Evolutionary conservation across 2,888 invertebrate genomes (phyloP), one percentile per base, ranked within the genome.

Genomic region (Meiosimyza platycephala): DNA sequence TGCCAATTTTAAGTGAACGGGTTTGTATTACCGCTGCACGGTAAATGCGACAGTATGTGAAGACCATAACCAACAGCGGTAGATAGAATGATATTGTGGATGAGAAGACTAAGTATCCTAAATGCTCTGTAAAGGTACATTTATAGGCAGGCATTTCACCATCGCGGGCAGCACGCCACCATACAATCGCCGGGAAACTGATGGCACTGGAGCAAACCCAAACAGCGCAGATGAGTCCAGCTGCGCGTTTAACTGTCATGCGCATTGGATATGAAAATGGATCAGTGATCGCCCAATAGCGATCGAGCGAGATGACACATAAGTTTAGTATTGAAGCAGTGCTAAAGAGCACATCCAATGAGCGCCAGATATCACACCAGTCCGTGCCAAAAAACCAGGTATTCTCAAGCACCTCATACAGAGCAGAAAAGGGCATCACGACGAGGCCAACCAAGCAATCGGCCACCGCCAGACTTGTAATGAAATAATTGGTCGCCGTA

Each of bases 281-380:
- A 88, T 99, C 98, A 15, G 97, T 98, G 76, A 99, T 99, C 62
- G 99, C 99, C 98, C 98, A 98, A 88, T 99, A 99, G 18, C 98
- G 92, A 86, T 98, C 98, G 81, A 98, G 86, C 0, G 97, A 96
- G 82, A 98, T 99, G 48, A 99, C 97, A 88, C 99, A 99, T 71
- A 99, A 89, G 88, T 99, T 99, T 67, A 99, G 90, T 80, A 99
- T 99, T 13, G 98, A 98, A 6, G 98, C 98, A 0, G 99, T 99
- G 81, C 97, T 97, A 81, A 98, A 98, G 2, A 99, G 90, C 2
- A 99, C 99, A 85, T 99, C 99, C 76, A 99, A 87, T 0, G 98
- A 98, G 71, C 98, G 92, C 98, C 99, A 99, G 28, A 98, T 92
- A 85, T 99, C 99, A 86, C 99, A 99, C 95, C 97, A 97, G 81